Conservation (phyloP, 2,113 vertebrate genomes). For the Corythornis cristatus region DNA sequence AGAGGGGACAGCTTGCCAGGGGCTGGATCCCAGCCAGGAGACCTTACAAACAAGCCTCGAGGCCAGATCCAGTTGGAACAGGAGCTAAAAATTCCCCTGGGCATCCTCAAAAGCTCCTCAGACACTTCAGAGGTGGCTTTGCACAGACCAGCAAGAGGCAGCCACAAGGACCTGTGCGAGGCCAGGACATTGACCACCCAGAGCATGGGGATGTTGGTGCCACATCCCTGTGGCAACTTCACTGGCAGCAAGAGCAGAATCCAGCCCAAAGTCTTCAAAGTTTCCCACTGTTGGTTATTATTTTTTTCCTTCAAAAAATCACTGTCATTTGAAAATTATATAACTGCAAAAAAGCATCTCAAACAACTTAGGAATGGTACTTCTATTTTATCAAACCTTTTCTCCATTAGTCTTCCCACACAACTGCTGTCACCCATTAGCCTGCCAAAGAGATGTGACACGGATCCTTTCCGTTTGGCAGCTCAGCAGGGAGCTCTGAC, state of each 20-base stretch:
- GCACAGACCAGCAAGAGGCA: not conserved
- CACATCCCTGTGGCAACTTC: not conserved
- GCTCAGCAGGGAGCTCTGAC: not conserved
- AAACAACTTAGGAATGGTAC: not conserved
- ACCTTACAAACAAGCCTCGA: not conserved
- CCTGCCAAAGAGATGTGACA: constrained; percentile 4
- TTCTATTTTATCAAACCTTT: constrained; percentile 64
- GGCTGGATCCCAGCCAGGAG: not conserved
- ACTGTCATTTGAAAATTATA: constrained; percentile 15
- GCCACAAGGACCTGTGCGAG: no score
- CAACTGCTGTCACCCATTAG: constrained; percentile 51
- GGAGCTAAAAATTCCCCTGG: not conserved
- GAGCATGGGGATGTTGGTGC: accelerated
- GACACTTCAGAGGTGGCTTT: not conserved
- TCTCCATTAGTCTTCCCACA: constrained; percentile 58
- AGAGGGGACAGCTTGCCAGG: not conserved
- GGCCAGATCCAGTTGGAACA: accelerated
- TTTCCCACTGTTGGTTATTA: not conserved
- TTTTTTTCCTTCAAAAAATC: not conserved
- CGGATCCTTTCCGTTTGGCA: not conserved
- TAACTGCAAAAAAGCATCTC: constrained; percentile 59
- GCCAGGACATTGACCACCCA: not conserved
- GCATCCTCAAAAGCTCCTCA: not conserved
- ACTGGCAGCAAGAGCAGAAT: not conserved
- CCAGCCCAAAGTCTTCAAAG: not conserved